A percentile compares a stretch with the other conserved stretches of the same genome.
phyloP scores from a whole-genome alignment of 1,140 invertebrate genomes.

The Stegodyphus mimosarum region DNA sequence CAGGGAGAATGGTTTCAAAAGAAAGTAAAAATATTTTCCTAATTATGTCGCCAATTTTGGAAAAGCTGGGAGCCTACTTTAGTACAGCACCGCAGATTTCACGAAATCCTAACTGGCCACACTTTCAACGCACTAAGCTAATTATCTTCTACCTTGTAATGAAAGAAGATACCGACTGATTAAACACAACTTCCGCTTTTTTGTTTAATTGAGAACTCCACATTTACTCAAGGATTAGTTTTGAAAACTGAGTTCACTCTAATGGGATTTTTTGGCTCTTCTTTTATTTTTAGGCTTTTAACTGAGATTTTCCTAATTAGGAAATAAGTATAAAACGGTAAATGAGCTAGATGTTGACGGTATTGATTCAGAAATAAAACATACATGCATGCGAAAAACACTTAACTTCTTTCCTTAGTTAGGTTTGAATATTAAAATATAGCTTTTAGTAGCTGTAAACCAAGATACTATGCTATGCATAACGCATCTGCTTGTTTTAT shows the following conservation, averaged over 20 bases:
- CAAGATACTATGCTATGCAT: too few species aligned
- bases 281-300: conserved; percentile 34
- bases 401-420: too few species aligned
- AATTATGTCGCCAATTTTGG: conserved; percentile 54
- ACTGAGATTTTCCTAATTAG: conserved; percentile 52
- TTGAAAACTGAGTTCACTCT: conserved; percentile 43
- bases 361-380: too few species aligned
- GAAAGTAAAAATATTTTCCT: conserved; percentile 27
- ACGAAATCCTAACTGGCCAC: conserved; percentile 40
- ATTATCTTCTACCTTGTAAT: conserved; percentile 49
- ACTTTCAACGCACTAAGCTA: conserved; percentile 36
- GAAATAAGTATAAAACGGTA: neutral
- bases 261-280: conserved; percentile 53
- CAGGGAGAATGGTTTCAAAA: neutral
- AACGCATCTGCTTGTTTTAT: too few species aligned
- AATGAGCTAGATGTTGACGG: neutral
- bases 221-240: conserved; percentile 58
- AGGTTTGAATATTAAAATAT: too few species aligned
- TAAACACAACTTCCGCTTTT: conserved; percentile 34
- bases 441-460: too few species aligned
- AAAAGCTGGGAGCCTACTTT: conserved; percentile 22
- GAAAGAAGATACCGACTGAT: conserved; percentile 57
- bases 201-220: conserved; percentile 51
- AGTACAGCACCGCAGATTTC: conserved; percentile 6
- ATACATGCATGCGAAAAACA: too few species aligned